These are phyloP conservation scores for Cyrtonyx montezumae DNA, from an alignment of 2,113 vertebrate species.

Conservation along the genomic window DNA sequence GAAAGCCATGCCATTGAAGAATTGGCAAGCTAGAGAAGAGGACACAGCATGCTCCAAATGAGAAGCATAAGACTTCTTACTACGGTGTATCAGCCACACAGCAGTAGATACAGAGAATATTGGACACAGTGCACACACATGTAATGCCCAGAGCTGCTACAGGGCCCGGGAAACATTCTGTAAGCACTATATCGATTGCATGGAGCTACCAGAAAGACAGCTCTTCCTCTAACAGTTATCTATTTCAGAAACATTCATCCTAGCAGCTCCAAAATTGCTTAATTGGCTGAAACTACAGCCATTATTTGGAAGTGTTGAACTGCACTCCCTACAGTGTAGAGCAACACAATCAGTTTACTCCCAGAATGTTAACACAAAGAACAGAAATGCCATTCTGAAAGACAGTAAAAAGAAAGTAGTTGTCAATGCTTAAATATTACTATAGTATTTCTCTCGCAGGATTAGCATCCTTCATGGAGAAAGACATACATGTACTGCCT, in stretches of 20 bases:
- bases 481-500: not conserved
- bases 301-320: not conserved
- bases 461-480: not conserved
- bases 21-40: not conserved
- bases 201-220: not conserved
- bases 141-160: not conserved
- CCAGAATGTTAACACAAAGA: not conserved
- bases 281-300: not conserved
- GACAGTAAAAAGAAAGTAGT: not conserved
- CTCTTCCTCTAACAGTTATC: not conserved
- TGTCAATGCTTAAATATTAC: not conserved
- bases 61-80: not conserved
- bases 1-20: not conserved
- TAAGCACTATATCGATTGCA: not conserved
- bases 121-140: not conserved
- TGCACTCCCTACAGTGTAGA: not conserved
- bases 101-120: not conserved
- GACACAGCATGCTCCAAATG: not conserved
- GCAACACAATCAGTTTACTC: not conserved
- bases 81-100: too few relatives aligned
- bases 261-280: not conserved
- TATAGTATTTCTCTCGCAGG: not conserved
- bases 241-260: not conserved
- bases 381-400: not conserved
- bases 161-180: not conserved